These are phyloP conservation scores for Hololepta plana DNA, from an alignment of 2,888 invertebrate genomes.

Conservation along the genomic window DNA sequence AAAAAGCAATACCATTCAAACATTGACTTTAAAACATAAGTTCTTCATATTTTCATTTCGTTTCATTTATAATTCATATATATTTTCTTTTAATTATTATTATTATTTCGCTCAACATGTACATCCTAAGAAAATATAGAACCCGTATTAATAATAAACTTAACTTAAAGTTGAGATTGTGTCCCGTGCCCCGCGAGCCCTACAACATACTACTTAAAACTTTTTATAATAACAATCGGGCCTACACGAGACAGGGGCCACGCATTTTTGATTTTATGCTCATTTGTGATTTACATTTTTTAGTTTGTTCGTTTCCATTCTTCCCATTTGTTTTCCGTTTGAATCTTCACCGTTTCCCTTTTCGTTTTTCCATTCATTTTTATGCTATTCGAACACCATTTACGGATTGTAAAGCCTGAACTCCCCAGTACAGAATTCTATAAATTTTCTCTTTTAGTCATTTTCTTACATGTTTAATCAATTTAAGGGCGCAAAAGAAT, in stretches of 20 bases:
- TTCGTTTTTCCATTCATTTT: too few relatives aligned
- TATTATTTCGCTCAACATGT: background rate
- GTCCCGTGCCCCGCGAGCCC: constrained; percentile 22
- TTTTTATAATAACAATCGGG: constrained; percentile 26
- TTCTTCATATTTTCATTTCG: constrained; percentile 4
- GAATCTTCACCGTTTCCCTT: too few relatives aligned
- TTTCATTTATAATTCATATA: constrained; percentile 7
- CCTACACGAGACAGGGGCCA: constrained; percentile 22
- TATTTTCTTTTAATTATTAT: constrained; percentile 10
- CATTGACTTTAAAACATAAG: constrained; percentile 2
- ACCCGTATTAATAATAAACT: constrained; percentile 26
- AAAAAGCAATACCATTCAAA: background rate
- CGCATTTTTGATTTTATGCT: constrained; percentile 27
- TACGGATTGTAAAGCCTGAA: too few relatives aligned
- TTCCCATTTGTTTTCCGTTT: too few relatives aligned
- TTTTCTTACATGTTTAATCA: too few relatives aligned
- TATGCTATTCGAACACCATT: constrained; percentile 19
- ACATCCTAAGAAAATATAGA: constrained; percentile 19
- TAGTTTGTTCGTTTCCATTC: constrained; percentile 1
- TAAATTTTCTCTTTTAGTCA: too few relatives aligned
- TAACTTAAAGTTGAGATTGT: constrained; percentile 20
- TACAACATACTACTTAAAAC: constrained; percentile 26
- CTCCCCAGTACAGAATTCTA: too few relatives aligned
- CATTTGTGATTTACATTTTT: constrained; percentile 14
- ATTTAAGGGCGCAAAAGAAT: too few relatives aligned